phyloP scores from a whole-genome alignment of 2,797 vertebrate species.

The Hemitrygon akajei region DNA sequence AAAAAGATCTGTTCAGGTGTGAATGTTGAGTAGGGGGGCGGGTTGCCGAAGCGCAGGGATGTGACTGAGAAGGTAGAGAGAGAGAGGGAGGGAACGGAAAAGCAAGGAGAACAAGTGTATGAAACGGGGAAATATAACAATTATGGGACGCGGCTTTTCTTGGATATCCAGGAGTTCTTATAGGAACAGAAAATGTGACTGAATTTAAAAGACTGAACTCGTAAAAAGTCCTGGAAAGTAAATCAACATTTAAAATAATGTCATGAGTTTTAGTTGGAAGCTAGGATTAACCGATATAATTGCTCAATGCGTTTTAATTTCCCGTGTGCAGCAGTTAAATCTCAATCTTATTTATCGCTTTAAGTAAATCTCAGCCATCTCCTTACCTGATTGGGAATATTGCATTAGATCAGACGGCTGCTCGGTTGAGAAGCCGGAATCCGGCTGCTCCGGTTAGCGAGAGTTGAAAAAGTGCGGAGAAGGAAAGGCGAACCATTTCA shows the following conservation, averaged over 20 bases:
- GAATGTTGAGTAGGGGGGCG: not conserved
- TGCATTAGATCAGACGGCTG: conserved; percentile 15
- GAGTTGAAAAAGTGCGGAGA: not conserved
- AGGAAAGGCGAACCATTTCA: conserved; percentile 18
- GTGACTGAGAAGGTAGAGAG: not conserved
- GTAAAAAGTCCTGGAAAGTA: not conserved
- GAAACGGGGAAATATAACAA: no score
- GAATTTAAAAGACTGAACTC: not conserved
- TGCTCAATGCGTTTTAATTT: not conserved
- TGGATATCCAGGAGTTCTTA: not conserved
- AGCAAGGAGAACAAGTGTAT: not conserved
- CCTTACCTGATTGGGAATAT: conserved; percentile 18
- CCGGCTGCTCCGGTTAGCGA: conserved; percentile 1
- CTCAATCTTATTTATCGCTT: not conserved
- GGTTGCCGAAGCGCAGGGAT: no score
- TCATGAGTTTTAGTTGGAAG: not conserved
- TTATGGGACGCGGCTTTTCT: not conserved
- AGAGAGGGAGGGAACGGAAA: not conserved
- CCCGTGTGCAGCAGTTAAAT: not conserved
- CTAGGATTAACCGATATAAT: not conserved
- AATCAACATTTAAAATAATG: not conserved
- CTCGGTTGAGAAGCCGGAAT: not conserved
- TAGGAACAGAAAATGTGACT: not conserved
- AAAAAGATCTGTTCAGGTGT: conserved; percentile 40
- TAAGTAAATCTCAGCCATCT: not conserved